Base-by-base conservation (phyloP, 2,888 invertebrate genomes). In the Alviniconcha strummeri region DNA sequence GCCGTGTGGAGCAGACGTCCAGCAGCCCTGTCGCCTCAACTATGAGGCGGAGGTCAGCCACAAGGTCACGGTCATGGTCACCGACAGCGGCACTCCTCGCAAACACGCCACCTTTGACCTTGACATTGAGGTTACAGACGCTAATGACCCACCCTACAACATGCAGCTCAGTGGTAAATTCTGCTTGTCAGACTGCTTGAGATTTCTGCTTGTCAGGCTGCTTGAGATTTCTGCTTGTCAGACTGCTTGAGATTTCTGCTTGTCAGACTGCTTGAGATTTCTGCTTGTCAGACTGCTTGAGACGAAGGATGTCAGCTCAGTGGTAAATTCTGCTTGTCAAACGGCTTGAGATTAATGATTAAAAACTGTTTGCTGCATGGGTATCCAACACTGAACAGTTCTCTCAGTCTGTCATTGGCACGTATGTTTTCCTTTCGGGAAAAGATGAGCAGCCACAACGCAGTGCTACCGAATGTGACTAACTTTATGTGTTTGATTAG, bases 101-200 rank as follows among this genome's bases (percentile, higher is more conserved):
- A 75, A 84, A 19, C 86, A 86, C 69, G 80, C 84, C 11, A 76
- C 82, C 36, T 89, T 88, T 81, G 83, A 85, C 36, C 67, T 90
- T 15, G 60, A 77, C 15, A 80, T 90, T 17, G 69, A 84, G 8
- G 84, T 90, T 19, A 84, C 55, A 7, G 87, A 90, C 82, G 84
- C 76, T 9, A 90, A 90, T 86, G 90, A 90, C 77, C 81, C 81
- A 7, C 89, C 90, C 60, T 76, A 84, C 52, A 85, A 88, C 79
- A 74, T 90, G 1, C 52, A 84, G 52, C 82, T 89, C 15, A 86
- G 82, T 83, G 85, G 89, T 89, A 84, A 77, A 84, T 64, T 64
- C 60, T 60, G 60, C 60, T 60, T 60, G 9, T 60, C 13, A 36
- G 3, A 36, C 36, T 0, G 36, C 36, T 36, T 36, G 36, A n/a